These are phyloP conservation scores for Pollenia amentaria DNA, from an alignment of 2,888 invertebrate genomes.

Conservation along the genomic window DNA sequence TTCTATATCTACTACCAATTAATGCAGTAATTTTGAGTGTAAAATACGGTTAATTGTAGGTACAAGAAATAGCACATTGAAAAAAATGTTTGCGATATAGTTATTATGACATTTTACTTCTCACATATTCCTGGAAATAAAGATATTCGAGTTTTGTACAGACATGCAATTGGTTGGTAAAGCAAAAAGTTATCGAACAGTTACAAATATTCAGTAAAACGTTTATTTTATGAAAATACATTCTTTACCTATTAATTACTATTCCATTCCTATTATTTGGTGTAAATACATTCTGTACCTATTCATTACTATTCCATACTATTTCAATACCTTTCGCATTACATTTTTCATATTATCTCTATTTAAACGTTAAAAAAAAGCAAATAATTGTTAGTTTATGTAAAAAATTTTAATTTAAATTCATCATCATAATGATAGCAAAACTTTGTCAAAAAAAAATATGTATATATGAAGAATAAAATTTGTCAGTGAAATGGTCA, in stretches of 20 bases:
- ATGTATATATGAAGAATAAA: background rate
- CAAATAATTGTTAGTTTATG: background rate
- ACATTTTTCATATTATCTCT: too few relatives aligned
- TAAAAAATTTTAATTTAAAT: background rate
- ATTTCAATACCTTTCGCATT: too few relatives aligned
- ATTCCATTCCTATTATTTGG: too few relatives aligned
- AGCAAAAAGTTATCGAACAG: background rate
- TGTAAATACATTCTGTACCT: too few relatives aligned
- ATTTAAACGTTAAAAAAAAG: too few relatives aligned
- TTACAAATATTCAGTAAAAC: background rate
- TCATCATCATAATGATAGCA: background rate
- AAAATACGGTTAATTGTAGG: conserved; percentile 51
- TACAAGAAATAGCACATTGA: conserved; percentile 41
- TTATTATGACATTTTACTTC: conserved; percentile 46
- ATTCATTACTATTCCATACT: too few relatives aligned
- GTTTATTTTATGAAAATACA: background rate
- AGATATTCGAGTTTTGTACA: conserved; percentile 30
- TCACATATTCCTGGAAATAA: background rate
- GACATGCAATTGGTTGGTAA: background rate
- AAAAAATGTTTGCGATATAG: background rate
- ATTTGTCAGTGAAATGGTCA: conserved; percentile 55
- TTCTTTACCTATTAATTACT: too few relatives aligned
- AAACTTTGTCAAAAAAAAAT: background rate
- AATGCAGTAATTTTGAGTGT: conserved; percentile 49
- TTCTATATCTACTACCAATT: conserved; percentile 16